These are phyloP conservation scores for Upupa epops DNA, from an alignment of 2,113 vertebrate genomes.

Conservation along the genomic window DNA sequence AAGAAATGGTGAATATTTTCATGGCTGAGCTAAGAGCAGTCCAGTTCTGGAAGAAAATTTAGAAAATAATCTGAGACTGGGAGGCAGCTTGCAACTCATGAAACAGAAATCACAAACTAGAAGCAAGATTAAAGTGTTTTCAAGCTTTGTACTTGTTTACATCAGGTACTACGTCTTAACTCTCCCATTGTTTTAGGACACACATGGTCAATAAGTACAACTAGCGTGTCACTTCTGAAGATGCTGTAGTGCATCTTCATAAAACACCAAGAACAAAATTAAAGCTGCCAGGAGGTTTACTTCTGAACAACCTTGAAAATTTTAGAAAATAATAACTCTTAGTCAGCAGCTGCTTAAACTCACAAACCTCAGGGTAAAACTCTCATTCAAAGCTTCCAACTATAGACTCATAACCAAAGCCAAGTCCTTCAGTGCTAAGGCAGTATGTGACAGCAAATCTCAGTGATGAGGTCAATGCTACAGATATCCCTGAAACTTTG, in stretches of 20 bases:
- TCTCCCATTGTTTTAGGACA: background rate
- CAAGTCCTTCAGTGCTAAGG: background rate
- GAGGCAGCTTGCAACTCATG: background rate
- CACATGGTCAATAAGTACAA: background rate
- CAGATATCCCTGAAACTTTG: background rate
- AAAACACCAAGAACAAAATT: background rate
- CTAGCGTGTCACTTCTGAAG: background rate
- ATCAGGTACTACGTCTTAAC: background rate
- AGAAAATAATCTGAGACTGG: background rate
- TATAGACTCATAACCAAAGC: background rate
- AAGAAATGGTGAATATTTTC: background rate
- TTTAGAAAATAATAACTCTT: background rate
- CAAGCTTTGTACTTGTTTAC: background rate
- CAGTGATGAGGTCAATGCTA: background rate
- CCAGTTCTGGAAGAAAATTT: background rate
- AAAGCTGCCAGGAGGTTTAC: background rate
- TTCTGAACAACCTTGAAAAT: background rate
- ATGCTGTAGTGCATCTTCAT: background rate
- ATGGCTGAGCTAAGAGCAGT: background rate
- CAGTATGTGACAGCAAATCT: background rate
- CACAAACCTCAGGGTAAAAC: background rate
- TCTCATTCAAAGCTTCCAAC: background rate
- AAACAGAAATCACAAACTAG: background rate
- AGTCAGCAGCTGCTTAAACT: background rate
- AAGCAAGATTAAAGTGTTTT: background rate